These are phyloP conservation scores for Onthophagus taurus DNA, from an alignment of 1,140 invertebrate species.

Conservation along the genomic window DNA sequence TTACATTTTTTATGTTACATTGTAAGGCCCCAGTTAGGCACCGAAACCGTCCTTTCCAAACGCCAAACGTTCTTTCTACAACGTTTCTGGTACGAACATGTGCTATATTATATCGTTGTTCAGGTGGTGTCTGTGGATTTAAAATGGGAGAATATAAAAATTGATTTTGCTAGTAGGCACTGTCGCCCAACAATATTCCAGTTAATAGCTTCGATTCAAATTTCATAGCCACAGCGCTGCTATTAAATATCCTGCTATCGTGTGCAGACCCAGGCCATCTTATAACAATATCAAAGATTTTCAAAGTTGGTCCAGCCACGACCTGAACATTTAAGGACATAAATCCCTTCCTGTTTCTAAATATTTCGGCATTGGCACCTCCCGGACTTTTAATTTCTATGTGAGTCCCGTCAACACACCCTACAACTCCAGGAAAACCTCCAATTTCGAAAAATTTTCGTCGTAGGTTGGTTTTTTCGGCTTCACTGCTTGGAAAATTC, in stretches of 20 bases:
- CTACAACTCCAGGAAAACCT: slow-evolving; percentile 9
- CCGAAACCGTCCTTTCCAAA: slow-evolving; percentile 8
- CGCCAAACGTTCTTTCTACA: slow-evolving; percentile 8
- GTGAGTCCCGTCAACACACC: slow-evolving; percentile 7
- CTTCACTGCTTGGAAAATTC: neutral
- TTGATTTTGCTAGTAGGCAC: slow-evolving; percentile 7
- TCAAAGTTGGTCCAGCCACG: neutral
- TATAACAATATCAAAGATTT: slow-evolving; percentile 9
- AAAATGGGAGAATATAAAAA: slow-evolving; percentile 5
- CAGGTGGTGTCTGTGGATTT: slow-evolving; percentile 2
- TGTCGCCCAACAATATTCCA: neutral
- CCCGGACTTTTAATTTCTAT: slow-evolving; percentile 7
- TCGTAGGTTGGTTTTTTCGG: neutral
- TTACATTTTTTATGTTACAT: slow-evolving; percentile 1
- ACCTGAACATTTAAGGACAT: slow-evolving; percentile 12
- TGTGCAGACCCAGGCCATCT: slow-evolving; percentile 9
- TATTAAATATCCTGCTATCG: slow-evolving; percentile 11
- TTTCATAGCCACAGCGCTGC: neutral
- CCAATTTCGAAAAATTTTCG: slow-evolving; percentile 1
- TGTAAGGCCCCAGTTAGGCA: slow-evolving; percentile 5
- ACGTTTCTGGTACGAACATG: slow-evolving; percentile 6
- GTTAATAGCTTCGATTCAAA: slow-evolving; percentile 1
- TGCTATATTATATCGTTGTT: slow-evolving; percentile 10
- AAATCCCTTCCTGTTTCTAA: slow-evolving; percentile 8
- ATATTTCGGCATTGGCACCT: slow-evolving; percentile 6